Percentiles rank a stretch among this genome's conserved stretches.
Evolutionary conservation across 1,140 invertebrate species (phyloP).

Genomic region (Pogonomyrmex barbatus): DNA sequence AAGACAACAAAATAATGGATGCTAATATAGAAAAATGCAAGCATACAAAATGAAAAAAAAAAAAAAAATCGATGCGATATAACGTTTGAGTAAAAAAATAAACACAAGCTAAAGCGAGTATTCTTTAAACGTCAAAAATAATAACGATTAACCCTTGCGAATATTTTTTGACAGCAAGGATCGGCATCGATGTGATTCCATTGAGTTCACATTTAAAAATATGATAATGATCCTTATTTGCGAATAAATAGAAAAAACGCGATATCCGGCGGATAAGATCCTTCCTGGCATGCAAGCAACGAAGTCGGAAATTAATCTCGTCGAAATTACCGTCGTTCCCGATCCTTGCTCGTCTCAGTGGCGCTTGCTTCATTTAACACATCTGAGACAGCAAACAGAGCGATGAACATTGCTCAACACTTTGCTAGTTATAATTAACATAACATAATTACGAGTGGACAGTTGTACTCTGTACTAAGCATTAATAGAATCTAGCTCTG

Average conservation of each 20-base stretch:
- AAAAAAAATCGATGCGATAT: not conserved
- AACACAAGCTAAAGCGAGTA: not conserved
- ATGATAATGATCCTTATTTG: not conserved
- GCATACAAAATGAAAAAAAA: not conserved
- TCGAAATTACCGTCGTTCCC: not conserved
- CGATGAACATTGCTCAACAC: not conserved
- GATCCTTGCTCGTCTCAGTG: not conserved
- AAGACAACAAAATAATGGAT: constrained; percentile 5
- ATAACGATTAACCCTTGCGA: not conserved
- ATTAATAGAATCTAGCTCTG: constrained; percentile 9
- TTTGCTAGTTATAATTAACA: constrained; percentile 13
- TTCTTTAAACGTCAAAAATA: not conserved
- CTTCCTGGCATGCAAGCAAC: not conserved
- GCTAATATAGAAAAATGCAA: constrained; percentile 20
- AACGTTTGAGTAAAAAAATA: not conserved
- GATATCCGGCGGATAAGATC: not conserved
- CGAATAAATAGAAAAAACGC: not conserved
- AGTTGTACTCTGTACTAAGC: not conserved
- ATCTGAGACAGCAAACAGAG: not conserved
- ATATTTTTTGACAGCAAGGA: not conserved
- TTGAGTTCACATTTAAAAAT: not conserved
- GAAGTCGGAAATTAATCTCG: not conserved
- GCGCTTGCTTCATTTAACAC: not conserved
- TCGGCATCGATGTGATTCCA: not conserved
- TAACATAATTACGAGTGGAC: not conserved